Evolutionary conservation across 2,888 invertebrate species (phyloP).

Genomic region (Drosophila neutralis): DNA sequence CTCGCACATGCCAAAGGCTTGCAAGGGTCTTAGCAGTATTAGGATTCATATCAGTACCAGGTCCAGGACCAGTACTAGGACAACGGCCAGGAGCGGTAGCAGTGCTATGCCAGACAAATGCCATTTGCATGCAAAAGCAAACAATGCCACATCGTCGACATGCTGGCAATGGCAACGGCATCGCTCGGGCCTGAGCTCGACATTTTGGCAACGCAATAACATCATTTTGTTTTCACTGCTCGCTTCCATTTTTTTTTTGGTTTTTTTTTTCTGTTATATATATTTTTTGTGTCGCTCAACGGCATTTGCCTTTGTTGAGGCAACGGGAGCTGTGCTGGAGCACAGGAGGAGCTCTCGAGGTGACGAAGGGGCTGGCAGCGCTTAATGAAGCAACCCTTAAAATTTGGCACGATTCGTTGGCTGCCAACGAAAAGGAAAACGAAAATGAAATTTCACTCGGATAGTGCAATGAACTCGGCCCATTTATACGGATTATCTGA

Average conservation of each 20-base stretch:
- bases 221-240: conserved; percentile 59
- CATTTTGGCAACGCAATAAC: conserved; percentile 70
- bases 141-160: conserved; percentile 36
- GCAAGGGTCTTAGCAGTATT: conserved; percentile 12
- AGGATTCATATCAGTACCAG: neutral
- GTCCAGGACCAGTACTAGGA: neutral
- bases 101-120: conserved; percentile 43
- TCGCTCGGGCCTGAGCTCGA: conserved; percentile 24
- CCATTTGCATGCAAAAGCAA: conserved; percentile 58
- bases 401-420: conserved; percentile 74
- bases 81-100: conserved; percentile 6
- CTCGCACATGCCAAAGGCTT: conserved; percentile 39
- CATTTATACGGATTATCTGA: conserved; percentile 56
- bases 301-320: conserved; percentile 48
- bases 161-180: conserved; percentile 21
- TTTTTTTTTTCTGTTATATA: conserved; percentile 4
- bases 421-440: conserved; percentile 57
- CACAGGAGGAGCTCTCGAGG: neutral
- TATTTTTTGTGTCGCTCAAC: conserved; percentile 41
- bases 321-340: conserved; percentile 14
- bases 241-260: conserved; percentile 23
- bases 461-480: conserved; percentile 63
- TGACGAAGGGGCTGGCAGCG: conserved; percentile 34
- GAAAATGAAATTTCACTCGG: conserved; percentile 54
- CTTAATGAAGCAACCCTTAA: conserved; percentile 79